Base-by-base conservation (phyloP, 2,797 vertebrate species). In the Clarias pachynema region DNA sequence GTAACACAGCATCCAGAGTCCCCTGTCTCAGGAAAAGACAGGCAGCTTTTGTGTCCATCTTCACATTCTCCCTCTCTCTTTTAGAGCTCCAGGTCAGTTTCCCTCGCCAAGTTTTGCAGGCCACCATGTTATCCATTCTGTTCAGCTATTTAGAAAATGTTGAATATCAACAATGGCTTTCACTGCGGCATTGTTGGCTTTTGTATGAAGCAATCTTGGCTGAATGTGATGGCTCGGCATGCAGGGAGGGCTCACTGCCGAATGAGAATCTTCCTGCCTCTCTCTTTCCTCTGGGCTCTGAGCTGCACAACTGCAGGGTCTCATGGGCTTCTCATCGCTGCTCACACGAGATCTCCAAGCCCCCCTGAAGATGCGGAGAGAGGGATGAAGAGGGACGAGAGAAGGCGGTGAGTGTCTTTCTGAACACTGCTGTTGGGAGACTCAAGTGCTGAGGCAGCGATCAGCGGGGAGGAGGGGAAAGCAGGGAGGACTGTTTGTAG, bases 151-250 rank as follows among this genome's bases (percentile, higher is more conserved):
- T 97, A 96, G 97, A 97, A 99, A 98, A 98, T 97, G 97, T 97
- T 96, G 97, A 99, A 98, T 98, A 98, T 98, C 97, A 98, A 98
- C 98, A 99, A 98, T 98, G 96, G 97, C 96, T 97, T 97, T 98
- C 96, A 96, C 94, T 95, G 94, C 91, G 93, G 95, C 95, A 99
- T 99, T 99, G 97, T 99, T 96, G 97, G 97, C 96, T 97, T 98
- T 97, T 99, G 96, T 98, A 98, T 98, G 97, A 97, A 97, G 97
- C 97, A 98, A 98, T 99, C 97, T 98, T 96, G 95, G 96, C 95
- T 98, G 96, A 98, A 98, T 97, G 96, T 97, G 96, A 97, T 94
- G 94, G 97, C 93, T 97, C 96, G 96, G 96, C 95, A 96, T 95
- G 96, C 96, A 96, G 96, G 95, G 95, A 95, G 95, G 94, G 95